Conservation (phyloP, 1,140 invertebrate genomes). For the Cotesia chilonis region DNA sequence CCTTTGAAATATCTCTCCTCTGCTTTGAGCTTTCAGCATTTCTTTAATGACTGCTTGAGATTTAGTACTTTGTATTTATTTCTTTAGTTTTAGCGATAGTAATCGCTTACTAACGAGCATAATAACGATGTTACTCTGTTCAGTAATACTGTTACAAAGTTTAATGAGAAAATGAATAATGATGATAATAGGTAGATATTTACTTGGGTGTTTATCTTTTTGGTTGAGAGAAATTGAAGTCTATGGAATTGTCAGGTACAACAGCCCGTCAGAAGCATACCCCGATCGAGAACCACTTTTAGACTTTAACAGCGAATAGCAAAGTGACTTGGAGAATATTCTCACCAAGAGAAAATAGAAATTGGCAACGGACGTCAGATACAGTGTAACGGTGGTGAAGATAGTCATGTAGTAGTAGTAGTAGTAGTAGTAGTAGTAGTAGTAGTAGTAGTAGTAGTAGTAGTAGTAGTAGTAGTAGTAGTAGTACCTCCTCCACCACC, state of each 20-base stretch:
- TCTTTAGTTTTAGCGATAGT: neutral
- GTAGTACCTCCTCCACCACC: neutral
- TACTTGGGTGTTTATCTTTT: neutral
- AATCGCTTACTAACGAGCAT: neutral
- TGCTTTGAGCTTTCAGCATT: neutral
- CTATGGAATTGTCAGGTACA: slow-evolving; percentile 38
- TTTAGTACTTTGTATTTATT: neutral
- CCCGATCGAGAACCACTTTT: slow-evolving; percentile 44
- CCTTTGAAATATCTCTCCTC: neutral
- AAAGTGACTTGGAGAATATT: slow-evolving; percentile 31
- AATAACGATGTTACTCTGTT: too few species aligned
- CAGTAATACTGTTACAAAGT: too few species aligned
- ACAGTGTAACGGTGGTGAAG: slow-evolving; percentile 42
- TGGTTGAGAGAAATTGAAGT: slow-evolving; percentile 5
- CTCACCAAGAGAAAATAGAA: slow-evolving; percentile 33
- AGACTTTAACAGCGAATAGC: slow-evolving; percentile 41
- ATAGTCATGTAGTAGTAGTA: slow-evolving; percentile 5
- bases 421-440: too few species aligned
- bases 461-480: neutral
- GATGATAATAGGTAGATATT: neutral
- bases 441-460: too few species aligned
- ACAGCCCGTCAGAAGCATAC: slow-evolving; percentile 1
- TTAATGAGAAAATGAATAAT: neutral
- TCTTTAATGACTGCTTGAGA: neutral
- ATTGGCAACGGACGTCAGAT: slow-evolving; percentile 53